Evolutionary conservation across 1,140 invertebrate species (phyloP).

Genomic region (Plutomurus gul): DNA sequence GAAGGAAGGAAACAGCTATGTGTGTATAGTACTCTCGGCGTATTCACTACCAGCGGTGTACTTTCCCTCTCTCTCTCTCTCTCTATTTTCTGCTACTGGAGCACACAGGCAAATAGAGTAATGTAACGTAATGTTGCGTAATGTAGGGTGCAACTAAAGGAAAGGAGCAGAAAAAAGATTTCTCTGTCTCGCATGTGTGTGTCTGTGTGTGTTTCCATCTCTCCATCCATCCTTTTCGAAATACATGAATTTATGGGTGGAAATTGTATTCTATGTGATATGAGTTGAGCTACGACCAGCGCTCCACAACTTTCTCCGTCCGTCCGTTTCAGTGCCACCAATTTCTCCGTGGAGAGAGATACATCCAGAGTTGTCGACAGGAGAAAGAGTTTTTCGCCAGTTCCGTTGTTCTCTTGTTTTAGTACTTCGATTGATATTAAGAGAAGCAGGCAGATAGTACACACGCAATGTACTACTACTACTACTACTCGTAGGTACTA

Average conservation of each 20-base stretch:
- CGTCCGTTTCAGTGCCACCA: neutral
- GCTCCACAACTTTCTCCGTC: neutral
- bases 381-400: neutral
- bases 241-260: slow-evolving; percentile 12
- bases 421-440: too few species aligned
- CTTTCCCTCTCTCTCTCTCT: neutral
- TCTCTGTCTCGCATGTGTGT: neutral
- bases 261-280: neutral
- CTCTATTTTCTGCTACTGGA: neutral
- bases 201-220: neutral
- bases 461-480: too few species aligned
- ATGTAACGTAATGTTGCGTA: neutral
- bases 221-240: neutral
- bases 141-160: neutral
- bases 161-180: neutral
- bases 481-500: neutral
- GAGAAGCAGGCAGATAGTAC: too few species aligned
- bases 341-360: neutral
- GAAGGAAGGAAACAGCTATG: slow-evolving; percentile 15
- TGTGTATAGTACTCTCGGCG: neutral
- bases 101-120: too few species aligned
- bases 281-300: neutral
- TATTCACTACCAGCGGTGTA: neutral
- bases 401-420: neutral
- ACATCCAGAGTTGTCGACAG: neutral